Conservation (phyloP, 2,888 invertebrate species). For the Nephrotoma guestfalica region DNA sequence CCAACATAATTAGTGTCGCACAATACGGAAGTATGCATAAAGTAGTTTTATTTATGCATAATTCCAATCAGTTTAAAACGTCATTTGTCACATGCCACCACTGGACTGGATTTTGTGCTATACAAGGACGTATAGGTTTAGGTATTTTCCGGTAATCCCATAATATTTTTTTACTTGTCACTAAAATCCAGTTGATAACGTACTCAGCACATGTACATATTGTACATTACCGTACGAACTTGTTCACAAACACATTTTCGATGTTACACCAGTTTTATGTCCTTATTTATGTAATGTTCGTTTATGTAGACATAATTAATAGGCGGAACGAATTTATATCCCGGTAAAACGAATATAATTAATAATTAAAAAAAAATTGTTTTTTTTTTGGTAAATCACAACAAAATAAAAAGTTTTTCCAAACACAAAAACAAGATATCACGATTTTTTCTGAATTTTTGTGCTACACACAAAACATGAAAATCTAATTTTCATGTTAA, state of each 20-base stretch:
- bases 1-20: too few species aligned
- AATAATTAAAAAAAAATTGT: not conserved
- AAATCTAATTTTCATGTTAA: not conserved
- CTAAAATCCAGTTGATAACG: too few species aligned
- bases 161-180: not conserved
- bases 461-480: not conserved
- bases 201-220: not conserved
- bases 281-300: not conserved
- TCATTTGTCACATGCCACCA: too few species aligned
- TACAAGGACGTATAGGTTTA: too few species aligned
- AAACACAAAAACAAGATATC: not conserved
- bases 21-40: too few species aligned
- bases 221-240: not conserved
- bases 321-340: not conserved
- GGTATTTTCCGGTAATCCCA: not conserved
- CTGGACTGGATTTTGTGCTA: too few species aligned
- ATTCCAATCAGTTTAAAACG: too few species aligned
- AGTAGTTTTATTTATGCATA: too few species aligned
- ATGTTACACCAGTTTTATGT: not conserved
- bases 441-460: not conserved
- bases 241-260: not conserved
- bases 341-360: not conserved
- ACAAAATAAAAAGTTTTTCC: not conserved
- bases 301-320: not conserved
- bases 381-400: not conserved